Base-by-base conservation (phyloP, 1,140 invertebrate species). In the Littorina saxatilis region DNA sequence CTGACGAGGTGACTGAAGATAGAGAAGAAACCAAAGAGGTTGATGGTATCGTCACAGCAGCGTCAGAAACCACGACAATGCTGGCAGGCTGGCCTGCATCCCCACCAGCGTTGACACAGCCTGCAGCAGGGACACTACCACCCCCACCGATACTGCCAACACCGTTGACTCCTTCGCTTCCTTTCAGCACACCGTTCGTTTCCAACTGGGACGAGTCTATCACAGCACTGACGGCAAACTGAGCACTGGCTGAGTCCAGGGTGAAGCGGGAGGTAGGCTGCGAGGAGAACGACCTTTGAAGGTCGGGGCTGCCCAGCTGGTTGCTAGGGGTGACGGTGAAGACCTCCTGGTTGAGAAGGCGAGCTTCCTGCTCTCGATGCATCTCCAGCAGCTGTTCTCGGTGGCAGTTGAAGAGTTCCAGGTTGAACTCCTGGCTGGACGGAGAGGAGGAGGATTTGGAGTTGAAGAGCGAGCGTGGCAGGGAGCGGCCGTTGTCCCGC, bases 151-250 rank as follows among this genome's bases (percentile, higher is more conserved):
- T n/a, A n/a, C n/a, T n/a, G n/a, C n/a, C n/a, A n/a, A n/a, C n/a
- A n/a, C n/a, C n/a, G n/a, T n/a, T 75, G 43, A 66, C 52, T 84
- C 85, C 86, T 87, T 84, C 85, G 87, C 80, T n/a, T n/a, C n/a
- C n/a, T n/a, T n/a, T n/a, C n/a, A n/a, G n/a, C n/a, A 85, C 83
- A 43, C 75, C 70, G 23, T 86, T 82, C 68, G 79, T 85, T 35
- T 83, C 85, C 66, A 91, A 72, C 81, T 91, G 86, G 58, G 87
- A 82, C 1, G 91, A 87, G 66, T 91, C 91, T 40, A 89, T 82
- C 15, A 93, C 87, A 43, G 92, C 92, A 9, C 90, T 91, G 17
- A 91, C 91, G 75, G 92, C 92, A 87, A 93, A 92, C 83, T 92
- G 91, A 76, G 90, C 91, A 88, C 90, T 91, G 52, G 89, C 91